Conservation (phyloP, 2,888 invertebrate genomes). For the Zaprionus obscuricornis region DNA sequence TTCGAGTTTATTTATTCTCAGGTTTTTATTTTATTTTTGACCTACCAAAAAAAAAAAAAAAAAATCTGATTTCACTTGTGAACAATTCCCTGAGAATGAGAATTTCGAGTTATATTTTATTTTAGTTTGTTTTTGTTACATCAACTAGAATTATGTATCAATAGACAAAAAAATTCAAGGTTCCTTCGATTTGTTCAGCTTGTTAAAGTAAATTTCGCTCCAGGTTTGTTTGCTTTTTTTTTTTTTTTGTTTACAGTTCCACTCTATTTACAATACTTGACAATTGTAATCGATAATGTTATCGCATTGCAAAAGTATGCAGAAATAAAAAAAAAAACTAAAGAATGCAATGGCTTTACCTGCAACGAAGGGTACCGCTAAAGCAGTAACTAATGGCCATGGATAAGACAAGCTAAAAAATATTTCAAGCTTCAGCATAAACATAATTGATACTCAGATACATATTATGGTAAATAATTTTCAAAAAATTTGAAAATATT, state of each 20-base stretch:
- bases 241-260: conserved; percentile 22
- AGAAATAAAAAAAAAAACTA: neutral
- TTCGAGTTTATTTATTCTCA: too few species aligned
- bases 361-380: neutral
- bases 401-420: too few species aligned
- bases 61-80: neutral
- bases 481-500: too few species aligned
- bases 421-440: too few species aligned
- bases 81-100: neutral
- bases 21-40: neutral
- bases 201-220: conserved; percentile 24
- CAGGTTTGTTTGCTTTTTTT: conserved; percentile 5
- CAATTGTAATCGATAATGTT: conserved; percentile 33
- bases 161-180: too few species aligned
- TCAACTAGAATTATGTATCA: too few species aligned
- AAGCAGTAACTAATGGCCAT: conserved; percentile 6
- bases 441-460: too few species aligned
- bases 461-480: too few species aligned
- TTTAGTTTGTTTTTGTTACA: too few species aligned
- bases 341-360: conserved; percentile 6
- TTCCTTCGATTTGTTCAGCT: conserved; percentile 3
- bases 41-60: neutral
- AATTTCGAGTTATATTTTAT: conserved; percentile 2
- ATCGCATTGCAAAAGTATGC: conserved; percentile 15
- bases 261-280: conserved; percentile 34